Base-by-base conservation (phyloP, 2,113 vertebrate species). In the Phoxinus phoxinus region DNA sequence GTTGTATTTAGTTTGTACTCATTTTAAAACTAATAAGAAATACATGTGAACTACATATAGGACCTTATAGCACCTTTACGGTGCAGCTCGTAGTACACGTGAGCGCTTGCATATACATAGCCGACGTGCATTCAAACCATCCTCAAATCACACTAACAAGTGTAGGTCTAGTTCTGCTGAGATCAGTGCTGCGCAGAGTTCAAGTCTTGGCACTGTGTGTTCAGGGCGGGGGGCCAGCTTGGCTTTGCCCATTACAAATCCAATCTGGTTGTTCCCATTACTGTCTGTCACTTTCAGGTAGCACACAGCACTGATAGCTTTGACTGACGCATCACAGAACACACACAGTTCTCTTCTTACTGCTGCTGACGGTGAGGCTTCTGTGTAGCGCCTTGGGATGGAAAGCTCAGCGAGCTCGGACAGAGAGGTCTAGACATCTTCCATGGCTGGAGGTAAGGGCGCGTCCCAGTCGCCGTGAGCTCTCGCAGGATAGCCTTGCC, bases 401-500 rank as follows among this genome's bases (percentile, higher is more conserved):
- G 25, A 69, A 48, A 87, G 53, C 2, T 27, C 25, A 1, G 59
- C 25, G 0, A 85, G 81, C 15, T 85, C 74, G 30, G 41, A 5
- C 32, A 90, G 51, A 12, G 74, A 89, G 15, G 48, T 73, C 88
- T 86, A 89, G 9, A 25, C 32, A 19, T 67, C 84, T 2, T 63
- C 21, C 78, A 74, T 76, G 6, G 51, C 30, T 65, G 37, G 11
- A 1, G 71, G 37, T 23, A 86, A 32, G 1, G 85, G 79, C 4
- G 44, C 51, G 32, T 86, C 67, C 79, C 78, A 86, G 21, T 86
- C 78, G 23, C 46, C 44, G 76, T 74, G 1, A 82, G 84, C 9
- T 88, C 78, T 72, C 85, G 44, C 6, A 89, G 61, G 4, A 89
- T 69, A 25, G 81, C 59, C 48, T 86, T 88, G 41, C 87, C 84